Percentiles rank a stretch among this genome's conserved stretches.
Conservation (phyloP, 2,797 vertebrate genomes). For the Brachymystax lenok region DNA sequence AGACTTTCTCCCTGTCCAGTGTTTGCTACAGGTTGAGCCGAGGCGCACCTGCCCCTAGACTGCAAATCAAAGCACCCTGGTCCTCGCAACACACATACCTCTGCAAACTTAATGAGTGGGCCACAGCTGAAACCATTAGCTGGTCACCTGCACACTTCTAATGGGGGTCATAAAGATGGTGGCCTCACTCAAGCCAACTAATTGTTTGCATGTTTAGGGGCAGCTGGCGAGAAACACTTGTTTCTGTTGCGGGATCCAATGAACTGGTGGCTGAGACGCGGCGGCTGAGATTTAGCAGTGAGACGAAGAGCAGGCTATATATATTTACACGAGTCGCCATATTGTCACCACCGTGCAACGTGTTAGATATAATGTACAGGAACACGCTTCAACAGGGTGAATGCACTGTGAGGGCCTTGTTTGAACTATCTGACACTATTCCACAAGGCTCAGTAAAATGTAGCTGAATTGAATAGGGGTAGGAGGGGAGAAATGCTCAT, state of each 20-base stretch:
- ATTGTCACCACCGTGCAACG: neutral
- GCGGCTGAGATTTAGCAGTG: conserved; percentile 10
- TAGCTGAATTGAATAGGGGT: conserved; percentile 34
- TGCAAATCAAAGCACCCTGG: conserved; percentile 11
- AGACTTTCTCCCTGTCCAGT: conserved; percentile 8
- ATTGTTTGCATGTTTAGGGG: conserved; percentile 42
- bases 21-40: conserved; percentile 33
- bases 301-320: neutral
- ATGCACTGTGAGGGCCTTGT: neutral
- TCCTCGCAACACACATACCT: neutral
- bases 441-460: conserved; percentile 3
- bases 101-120: conserved; percentile 6
- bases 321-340: conserved; percentile 38
- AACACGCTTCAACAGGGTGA: conserved; percentile 27
- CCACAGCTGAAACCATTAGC: conserved; percentile 64
- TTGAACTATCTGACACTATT: conserved; percentile 39
- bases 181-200: conserved; percentile 41
- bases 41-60: conserved; percentile 50
- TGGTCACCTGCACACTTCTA: conserved; percentile 65
- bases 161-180: conserved; percentile 58
- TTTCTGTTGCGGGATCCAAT: conserved; percentile 28
- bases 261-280: neutral
- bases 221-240: conserved; percentile 56
- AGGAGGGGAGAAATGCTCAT: conserved; percentile 22
- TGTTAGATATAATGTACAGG: conserved; percentile 31